Percentiles rank a stretch among this genome's conserved stretches.
Conservation (phyloP, 30 jellyfish, hydroid and myxozoan species). For the Haliclystus octoradiatus region DNA sequence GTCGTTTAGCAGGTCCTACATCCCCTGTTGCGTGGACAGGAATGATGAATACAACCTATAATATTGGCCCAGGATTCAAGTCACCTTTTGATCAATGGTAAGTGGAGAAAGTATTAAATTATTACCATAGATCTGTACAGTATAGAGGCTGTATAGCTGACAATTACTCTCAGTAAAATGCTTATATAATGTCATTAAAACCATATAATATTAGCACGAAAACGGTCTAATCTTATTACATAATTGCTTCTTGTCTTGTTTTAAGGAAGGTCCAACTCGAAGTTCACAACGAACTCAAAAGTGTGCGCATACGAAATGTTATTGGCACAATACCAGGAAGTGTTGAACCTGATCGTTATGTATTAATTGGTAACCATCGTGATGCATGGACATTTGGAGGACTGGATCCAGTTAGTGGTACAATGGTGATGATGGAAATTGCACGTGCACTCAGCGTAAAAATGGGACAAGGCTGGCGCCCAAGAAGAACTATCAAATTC, state of each 20-base stretch:
- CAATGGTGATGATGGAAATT: conserved; percentile 28
- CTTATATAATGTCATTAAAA: no score
- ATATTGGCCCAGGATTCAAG: conserved; percentile 46
- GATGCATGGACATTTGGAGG: conserved; percentile 36
- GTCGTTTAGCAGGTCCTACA: no score
- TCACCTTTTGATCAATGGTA: conserved; percentile 27
- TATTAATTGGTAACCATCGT: conserved; percentile 17
- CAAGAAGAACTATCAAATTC: conserved; percentile 65
- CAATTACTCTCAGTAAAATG: no score
- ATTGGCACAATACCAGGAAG: conserved; percentile 75
- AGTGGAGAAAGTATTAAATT: no score
- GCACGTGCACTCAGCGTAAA: conserved; percentile 25
- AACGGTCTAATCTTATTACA: no score
- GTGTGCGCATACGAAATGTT: conserved; percentile 49
- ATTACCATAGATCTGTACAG: no score
- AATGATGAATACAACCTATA: conserved; percentile 39
- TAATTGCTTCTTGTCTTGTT: no score
- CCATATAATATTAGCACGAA: background rate
- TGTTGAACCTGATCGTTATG: conserved; percentile 62
- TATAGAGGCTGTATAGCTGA: no score
- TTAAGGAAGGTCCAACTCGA: conserved; percentile 62
- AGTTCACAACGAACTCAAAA: conserved; percentile 48
- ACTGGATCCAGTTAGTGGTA: conserved; percentile 21
- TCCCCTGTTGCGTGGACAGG: no score
- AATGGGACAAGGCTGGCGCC: conserved; percentile 97